phyloP scores from a whole-genome alignment of 2,113 vertebrate species.

The Mungos mungo region DNA sequence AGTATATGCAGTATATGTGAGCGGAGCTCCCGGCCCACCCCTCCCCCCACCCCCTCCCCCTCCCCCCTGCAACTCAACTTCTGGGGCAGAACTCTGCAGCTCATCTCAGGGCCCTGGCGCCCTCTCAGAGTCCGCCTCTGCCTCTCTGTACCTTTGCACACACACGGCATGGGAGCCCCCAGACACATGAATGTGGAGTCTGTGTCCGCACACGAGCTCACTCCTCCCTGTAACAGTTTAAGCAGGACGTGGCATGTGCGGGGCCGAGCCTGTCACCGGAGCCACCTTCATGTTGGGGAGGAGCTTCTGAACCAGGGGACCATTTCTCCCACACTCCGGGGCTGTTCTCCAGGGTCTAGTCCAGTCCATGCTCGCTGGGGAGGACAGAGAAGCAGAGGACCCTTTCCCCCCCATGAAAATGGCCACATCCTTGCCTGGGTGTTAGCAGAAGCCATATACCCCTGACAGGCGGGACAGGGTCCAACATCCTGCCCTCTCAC shows the following conservation, averaged over 20 bases:
- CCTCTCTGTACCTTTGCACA: neutral
- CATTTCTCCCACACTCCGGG: neutral
- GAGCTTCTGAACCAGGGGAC: neutral
- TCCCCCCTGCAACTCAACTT: neutral
- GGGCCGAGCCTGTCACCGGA: neutral
- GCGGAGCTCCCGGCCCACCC: neutral
- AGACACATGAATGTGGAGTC: no score
- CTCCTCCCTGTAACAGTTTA: neutral
- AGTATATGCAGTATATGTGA: neutral
- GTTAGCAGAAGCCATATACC: neutral
- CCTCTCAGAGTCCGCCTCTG: neutral
- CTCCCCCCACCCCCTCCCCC: no score
- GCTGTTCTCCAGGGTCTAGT: neutral
- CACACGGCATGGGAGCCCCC: neutral
- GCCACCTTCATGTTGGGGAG: neutral
- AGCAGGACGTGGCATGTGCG: neutral
- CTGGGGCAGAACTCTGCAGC: neutral
- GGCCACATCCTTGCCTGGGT: neutral
- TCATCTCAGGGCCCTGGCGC: neutral
- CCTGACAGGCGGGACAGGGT: neutral
- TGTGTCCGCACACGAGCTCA: neutral
- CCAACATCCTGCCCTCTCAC: neutral
- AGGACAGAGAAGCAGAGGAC: neutral
- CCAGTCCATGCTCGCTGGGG: neutral
- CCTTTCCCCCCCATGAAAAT: neutral